A percentile compares a stretch with the other conserved stretches of the same genome.
Conservation (phyloP, 1,140 invertebrate species). For the Drosophila saltans region DNA sequence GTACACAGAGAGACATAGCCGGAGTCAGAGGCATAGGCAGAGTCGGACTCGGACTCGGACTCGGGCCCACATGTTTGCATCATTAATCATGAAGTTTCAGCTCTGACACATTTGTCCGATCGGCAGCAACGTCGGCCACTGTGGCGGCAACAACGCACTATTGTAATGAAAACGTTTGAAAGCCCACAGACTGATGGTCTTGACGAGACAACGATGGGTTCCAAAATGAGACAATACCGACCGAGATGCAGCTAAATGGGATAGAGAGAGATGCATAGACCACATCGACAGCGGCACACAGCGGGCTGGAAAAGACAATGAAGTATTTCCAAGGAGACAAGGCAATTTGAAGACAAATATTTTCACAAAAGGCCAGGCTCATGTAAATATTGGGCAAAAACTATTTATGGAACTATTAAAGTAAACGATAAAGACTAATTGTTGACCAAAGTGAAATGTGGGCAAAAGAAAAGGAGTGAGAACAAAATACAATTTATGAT, state of each 20-base stretch:
- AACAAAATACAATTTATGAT: constrained; percentile 15
- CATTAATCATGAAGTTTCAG: constrained; percentile 81
- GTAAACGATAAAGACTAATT: constrained; percentile 48
- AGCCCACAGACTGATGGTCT: constrained; percentile 47
- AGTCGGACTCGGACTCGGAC: constrained; percentile 45
- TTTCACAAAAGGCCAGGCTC: constrained; percentile 57
- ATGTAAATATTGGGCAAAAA: constrained; percentile 63
- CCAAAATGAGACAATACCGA: constrained; percentile 7
- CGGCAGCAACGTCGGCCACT: constrained; percentile 59
- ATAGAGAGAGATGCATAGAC: constrained; percentile 38
- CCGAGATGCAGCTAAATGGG: constrained; percentile 22
- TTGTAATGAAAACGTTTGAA: constrained; percentile 68
- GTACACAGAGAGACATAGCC: constrained; percentile 32
- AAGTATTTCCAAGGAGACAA: constrained; percentile 15
- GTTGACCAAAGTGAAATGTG: constrained; percentile 20
- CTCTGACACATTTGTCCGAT: constrained; percentile 81
- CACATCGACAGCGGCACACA: constrained; percentile 43
- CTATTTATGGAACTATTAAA: constrained; percentile 61
- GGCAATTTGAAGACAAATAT: constrained; percentile 60
- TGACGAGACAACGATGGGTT: constrained; percentile 39
- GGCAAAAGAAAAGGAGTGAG: neutral
- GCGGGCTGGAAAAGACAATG: constrained; percentile 14
- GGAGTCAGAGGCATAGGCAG: constrained; percentile 32
- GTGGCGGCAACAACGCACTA: constrained; percentile 51
- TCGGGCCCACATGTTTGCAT: constrained; percentile 78